Conservation (phyloP, 2,797 vertebrate genomes). For the Halcyon leucocephala region DNA sequence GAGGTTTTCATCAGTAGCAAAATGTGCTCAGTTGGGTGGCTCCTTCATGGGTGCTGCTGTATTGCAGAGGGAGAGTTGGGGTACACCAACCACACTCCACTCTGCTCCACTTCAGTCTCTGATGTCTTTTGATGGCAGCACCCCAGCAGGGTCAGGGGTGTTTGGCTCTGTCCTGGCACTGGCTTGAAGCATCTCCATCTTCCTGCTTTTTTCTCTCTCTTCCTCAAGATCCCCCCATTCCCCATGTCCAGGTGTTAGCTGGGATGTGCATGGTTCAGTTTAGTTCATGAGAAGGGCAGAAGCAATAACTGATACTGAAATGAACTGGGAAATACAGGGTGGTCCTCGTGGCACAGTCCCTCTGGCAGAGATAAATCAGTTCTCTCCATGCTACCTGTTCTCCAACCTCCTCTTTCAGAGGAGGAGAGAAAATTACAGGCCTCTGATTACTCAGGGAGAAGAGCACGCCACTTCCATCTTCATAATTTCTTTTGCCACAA, state of each 20-base stretch:
- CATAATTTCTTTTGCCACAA: slow-evolving; percentile 44
- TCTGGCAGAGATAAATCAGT: not conserved
- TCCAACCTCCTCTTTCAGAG: not conserved
- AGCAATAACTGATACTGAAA: not conserved
- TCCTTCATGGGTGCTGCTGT: not conserved
- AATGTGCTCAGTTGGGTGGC: not conserved
- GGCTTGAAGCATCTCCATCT: not conserved
- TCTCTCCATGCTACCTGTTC: not conserved
- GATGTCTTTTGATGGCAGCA: not conserved
- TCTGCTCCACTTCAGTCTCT: not conserved
- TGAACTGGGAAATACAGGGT: not conserved
- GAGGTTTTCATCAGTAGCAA: not conserved
- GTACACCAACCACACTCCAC: too few species aligned
- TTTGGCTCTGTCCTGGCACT: not conserved
- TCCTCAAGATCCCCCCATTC: fast-evolving
- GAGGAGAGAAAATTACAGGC: slow-evolving; percentile 36
- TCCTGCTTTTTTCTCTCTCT: not conserved
- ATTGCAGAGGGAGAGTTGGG: not conserved
- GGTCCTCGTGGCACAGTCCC: not conserved
- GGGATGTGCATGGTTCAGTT: not conserved
- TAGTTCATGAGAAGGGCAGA: not conserved
- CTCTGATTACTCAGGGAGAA: slow-evolving; percentile 54
- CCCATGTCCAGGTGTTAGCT: not conserved
- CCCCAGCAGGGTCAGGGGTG: fast-evolving
- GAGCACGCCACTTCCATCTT: not conserved